phyloP scores from a whole-genome alignment of 1,140 invertebrate genomes.

The Harpegnathos saltator region DNA sequence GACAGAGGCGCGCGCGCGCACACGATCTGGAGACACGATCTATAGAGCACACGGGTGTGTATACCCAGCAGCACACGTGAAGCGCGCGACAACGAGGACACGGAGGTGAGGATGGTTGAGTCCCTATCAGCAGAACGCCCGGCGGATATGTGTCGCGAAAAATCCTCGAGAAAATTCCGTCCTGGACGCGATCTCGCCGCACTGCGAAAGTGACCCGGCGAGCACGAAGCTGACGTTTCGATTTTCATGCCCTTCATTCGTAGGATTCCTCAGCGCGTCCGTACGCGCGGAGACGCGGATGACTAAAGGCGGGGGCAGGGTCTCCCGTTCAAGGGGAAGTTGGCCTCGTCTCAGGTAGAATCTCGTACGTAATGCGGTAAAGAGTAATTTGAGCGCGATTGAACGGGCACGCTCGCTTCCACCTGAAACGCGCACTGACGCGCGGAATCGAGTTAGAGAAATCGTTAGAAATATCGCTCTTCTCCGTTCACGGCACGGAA shows the following conservation, averaged over 20 bases:
- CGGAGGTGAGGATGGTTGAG: slow-evolving; percentile 4
- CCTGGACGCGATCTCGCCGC: slow-evolving; percentile 12
- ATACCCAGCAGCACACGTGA: neutral
- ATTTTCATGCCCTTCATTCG: slow-evolving; percentile 53
- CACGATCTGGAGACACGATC: too few relatives aligned
- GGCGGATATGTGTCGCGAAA: slow-evolving; percentile 38
- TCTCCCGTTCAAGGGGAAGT: slow-evolving; percentile 3
- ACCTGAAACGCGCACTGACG: slow-evolving; percentile 30
- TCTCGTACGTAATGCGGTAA: slow-evolving; percentile 16
- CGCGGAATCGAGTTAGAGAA: slow-evolving; percentile 45
- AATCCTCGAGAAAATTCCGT: slow-evolving; percentile 54
- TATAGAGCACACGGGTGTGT: too few relatives aligned
- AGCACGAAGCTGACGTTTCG: slow-evolving; percentile 48
- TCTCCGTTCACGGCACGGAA: neutral
- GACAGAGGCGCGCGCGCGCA: too few relatives aligned
- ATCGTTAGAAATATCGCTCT: slow-evolving; percentile 60
- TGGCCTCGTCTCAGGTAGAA: neutral
- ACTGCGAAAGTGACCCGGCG: slow-evolving; percentile 41
- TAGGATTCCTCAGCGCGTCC: slow-evolving; percentile 34
- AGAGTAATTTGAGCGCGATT: slow-evolving; percentile 40
- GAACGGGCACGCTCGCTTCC: slow-evolving; percentile 6
- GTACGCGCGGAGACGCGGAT: neutral
- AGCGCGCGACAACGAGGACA: slow-evolving; percentile 1
- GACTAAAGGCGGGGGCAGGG: too few relatives aligned
- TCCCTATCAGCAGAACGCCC: neutral